phyloP scores from a whole-genome alignment of 2,888 invertebrate species.

The Conops quadrifasciatus region DNA sequence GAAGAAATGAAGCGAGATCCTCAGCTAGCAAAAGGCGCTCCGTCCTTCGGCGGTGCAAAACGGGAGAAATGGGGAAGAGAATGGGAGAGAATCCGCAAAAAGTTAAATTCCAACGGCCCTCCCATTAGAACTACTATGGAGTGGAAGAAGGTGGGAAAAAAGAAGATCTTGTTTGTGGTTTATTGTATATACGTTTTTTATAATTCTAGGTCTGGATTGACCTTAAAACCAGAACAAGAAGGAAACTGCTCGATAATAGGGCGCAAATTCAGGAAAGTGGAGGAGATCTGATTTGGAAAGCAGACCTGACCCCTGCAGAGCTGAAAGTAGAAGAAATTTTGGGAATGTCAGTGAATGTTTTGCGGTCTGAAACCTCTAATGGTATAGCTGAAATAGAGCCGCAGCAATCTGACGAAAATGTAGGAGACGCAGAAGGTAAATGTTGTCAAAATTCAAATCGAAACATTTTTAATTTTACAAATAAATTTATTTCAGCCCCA shows the following conservation, averaged over 20 bases:
- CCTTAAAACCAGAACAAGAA: neutral
- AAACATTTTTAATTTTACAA: too few species aligned
- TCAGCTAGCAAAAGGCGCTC: neutral
- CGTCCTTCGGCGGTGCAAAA: neutral
- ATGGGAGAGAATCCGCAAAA: conserved; percentile 4
- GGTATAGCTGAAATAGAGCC: too few species aligned
- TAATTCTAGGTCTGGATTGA: neutral
- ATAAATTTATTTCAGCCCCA: too few species aligned
- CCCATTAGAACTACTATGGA: neutral
- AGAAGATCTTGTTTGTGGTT: neutral
- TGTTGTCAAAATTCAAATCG: too few species aligned
- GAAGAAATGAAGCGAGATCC: neutral
- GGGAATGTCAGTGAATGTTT: too few species aligned
- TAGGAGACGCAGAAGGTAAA: too few species aligned
- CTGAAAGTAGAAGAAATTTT: neutral
- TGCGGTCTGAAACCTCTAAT: too few species aligned
- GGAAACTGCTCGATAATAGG: neutral
- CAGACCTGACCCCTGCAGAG: neutral
- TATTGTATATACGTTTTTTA: neutral
- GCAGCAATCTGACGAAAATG: too few species aligned
- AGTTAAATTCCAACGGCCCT: neutral
- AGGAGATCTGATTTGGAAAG: neutral
- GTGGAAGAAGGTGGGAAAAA: neutral
- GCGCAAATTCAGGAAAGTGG: neutral
- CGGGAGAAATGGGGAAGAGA: conserved; percentile 1